A percentile compares a stretch with the other conserved stretches of the same genome.
Evolutionary conservation across 2,888 invertebrate genomes (phyloP).

Genomic region (Clunio marinus): DNA sequence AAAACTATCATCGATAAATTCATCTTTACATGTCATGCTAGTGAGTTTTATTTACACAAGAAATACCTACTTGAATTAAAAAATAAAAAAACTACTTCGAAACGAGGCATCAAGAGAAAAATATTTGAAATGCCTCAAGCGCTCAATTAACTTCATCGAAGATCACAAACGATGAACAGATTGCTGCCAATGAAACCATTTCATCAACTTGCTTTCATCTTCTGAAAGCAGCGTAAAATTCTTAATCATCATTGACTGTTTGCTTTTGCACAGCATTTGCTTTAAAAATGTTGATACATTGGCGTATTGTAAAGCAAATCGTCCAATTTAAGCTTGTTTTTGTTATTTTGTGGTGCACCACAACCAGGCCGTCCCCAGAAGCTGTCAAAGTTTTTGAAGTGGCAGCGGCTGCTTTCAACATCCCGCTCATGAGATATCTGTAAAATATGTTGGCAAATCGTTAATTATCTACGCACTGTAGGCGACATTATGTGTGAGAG

Average conservation of each 20-base stretch:
- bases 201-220: not conserved
- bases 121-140: too few relatives aligned
- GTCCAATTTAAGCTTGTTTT: slow-evolving; percentile 50
- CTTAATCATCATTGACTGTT: not conserved
- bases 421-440: slow-evolving; percentile 61
- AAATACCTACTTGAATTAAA: too few relatives aligned
- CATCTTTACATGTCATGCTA: too few relatives aligned
- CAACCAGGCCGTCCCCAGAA: slow-evolving; percentile 76
- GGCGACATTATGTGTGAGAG: too few relatives aligned
- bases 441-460: slow-evolving; percentile 43
- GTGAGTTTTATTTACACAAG: too few relatives aligned
- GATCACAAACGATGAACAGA: too few relatives aligned
- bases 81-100: too few relatives aligned
- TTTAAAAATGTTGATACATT: slow-evolving; percentile 41
- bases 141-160: too few relatives aligned
- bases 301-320: slow-evolving; percentile 50
- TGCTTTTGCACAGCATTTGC: not conserved
- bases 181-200: too few relatives aligned
- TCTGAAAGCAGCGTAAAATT: not conserved
- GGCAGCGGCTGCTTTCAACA: slow-evolving; percentile 61
- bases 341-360: slow-evolving; percentile 48
- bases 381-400: slow-evolving; percentile 71
- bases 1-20: too few relatives aligned
- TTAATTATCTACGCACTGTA: too few relatives aligned
- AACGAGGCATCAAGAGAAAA: too few relatives aligned